Base-by-base conservation (phyloP, 1,140 invertebrate genomes). In the Heliconius nattereri region DNA sequence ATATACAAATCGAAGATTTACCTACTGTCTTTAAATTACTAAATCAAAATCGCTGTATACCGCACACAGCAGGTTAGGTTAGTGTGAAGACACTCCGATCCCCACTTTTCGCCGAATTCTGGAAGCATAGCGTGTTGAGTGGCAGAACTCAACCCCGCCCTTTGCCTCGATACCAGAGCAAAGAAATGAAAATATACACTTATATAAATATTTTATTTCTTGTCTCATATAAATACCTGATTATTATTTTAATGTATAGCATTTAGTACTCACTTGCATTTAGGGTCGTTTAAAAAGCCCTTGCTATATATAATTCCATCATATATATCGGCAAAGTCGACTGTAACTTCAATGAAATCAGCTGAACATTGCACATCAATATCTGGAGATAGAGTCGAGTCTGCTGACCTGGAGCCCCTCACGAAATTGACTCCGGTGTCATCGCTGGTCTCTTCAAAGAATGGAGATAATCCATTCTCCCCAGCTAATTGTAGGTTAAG, bases 281-380 rank as follows among this genome's bases (percentile, higher is more conserved):
- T 96, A 16, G 96, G 95, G 85, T 97, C 96, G 54, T 95, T 95
- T 83, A 95, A 95, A 79, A 96, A 95, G 19, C 96, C 96, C 86
- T 97, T 97, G 83, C 96, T 97, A 93, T 97, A 97, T 45, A 97
- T 95, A 23, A 97, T 95, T n/a, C 97, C 97, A 81, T 96, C 95
- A 83, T 96, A 97, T 2, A 95, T 91, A 60, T 95, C 94, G 6
- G 95, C 92, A 86, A 97, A 97, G 37, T 96, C 95, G 1, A 97
- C 94, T 45, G 95, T 95, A 3, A 97, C 96, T 49, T 95, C 92
- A 85, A 97, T 97, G 20, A 92, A 95, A 6, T 92, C 90, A 8
- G 91, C 91, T 8, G 94, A 94, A 84, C 97, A 97, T 86, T 96
- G 95, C 0, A 97, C 96, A 79, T 97, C 95, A n/a, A 97, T 95